phyloP scores from a whole-genome alignment of 2,888 invertebrate genomes.

The Chorisops tibialis region DNA sequence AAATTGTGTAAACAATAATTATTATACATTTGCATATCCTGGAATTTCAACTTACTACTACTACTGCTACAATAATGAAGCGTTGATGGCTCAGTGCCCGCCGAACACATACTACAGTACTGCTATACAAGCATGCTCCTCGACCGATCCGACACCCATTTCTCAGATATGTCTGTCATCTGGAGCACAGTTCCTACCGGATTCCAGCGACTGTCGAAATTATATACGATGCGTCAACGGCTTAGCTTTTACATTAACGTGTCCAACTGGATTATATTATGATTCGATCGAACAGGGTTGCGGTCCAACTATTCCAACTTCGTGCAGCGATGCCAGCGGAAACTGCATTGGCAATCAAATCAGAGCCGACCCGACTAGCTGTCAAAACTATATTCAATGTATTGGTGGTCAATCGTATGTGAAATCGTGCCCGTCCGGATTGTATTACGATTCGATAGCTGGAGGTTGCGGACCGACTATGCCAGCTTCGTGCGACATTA shows the following conservation, averaged over 20 bases:
- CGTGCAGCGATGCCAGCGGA: background rate
- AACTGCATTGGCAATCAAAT: too few relatives aligned
- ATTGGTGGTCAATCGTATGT: background rate
- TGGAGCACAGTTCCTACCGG: background rate
- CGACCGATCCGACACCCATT: background rate
- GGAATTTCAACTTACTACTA: background rate
- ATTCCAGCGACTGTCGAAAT: background rate
- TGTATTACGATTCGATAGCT: background rate
- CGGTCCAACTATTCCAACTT: background rate
- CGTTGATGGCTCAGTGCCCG: constrained; percentile 8
- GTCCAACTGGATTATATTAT: constrained; percentile 29
- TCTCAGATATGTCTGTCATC: too few relatives aligned
- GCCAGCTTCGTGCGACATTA: background rate
- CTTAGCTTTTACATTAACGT: constrained; percentile 28
- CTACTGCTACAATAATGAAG: constrained; percentile 9
- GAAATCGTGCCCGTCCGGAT: background rate
- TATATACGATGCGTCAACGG: constrained; percentile 31
- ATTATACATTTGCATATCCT: constrained; percentile 3
- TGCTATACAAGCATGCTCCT: background rate
- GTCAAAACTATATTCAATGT: constrained; percentile 1
- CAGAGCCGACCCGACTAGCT: background rate
- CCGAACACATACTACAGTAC: background rate
- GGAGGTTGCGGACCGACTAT: background rate
- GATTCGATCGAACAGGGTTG: background rate
- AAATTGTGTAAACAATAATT: background rate